Conservation (phyloP, 1,140 invertebrate genomes). For the Drosophila equinoxialis region DNA sequence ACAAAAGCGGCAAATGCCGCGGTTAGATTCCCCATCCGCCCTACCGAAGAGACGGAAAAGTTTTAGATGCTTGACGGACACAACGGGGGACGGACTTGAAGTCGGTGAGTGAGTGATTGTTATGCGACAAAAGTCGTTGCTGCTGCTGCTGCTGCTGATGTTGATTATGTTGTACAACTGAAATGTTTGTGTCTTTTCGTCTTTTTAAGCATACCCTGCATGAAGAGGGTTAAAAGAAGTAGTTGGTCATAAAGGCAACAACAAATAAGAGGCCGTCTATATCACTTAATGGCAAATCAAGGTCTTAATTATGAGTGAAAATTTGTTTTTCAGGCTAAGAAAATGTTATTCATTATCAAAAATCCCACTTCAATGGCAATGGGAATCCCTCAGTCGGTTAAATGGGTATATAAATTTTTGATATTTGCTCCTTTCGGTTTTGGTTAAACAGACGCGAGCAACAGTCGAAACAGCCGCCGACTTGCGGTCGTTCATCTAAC, state of each 20-base stretch:
- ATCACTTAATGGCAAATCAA: no score
- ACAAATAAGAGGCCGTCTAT: no score
- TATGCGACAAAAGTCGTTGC: conserved; percentile 43
- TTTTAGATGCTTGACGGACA: conserved; percentile 19
- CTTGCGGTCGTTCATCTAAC: conserved; percentile 70
- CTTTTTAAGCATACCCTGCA: background rate
- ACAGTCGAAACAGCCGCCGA: conserved; percentile 41
- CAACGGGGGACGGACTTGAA: background rate
- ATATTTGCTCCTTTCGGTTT: conserved; percentile 31
- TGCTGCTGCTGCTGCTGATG: conserved; percentile 16
- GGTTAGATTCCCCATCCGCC: conserved; percentile 3
- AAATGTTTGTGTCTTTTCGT: no score
- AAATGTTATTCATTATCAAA: no score
- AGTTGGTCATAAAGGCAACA: background rate
- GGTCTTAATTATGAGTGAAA: no score
- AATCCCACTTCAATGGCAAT: no score
- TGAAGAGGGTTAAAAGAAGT: background rate
- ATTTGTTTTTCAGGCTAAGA: no score
- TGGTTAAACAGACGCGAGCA: conserved; percentile 39
- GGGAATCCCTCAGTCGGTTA: background rate
- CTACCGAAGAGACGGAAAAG: conserved; percentile 3
- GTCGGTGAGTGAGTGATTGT: conserved; percentile 29
- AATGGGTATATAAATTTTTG: background rate
- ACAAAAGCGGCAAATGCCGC: conserved; percentile 42
- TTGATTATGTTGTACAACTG: conserved; percentile 52